Conservation (phyloP, 2,113 vertebrate genomes). For the Hemiscyllium ocellatum region DNA sequence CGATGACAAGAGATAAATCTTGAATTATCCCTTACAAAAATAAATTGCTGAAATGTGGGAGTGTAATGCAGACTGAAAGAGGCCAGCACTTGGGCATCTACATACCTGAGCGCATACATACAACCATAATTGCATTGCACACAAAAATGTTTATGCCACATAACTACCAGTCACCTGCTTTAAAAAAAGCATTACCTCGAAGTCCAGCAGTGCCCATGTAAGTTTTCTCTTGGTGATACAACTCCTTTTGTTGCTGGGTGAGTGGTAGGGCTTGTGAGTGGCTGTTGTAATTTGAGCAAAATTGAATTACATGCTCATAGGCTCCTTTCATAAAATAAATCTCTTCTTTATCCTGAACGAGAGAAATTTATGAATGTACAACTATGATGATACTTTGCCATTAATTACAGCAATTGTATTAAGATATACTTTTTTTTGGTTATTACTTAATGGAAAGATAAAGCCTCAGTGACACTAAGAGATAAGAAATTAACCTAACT, state of each 20-base stretch:
- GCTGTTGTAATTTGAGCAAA: conserved; percentile 78
- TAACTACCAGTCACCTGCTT: background rate
- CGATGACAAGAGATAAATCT: background rate
- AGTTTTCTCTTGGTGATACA: conserved; percentile 83
- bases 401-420: background rate
- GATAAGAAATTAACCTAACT: background rate
- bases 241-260: conserved; percentile 76
- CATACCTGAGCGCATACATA: too few relatives aligned
- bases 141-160: background rate
- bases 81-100: background rate
- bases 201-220: conserved; percentile 88
- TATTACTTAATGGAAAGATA: background rate
- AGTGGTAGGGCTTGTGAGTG: conserved; percentile 67
- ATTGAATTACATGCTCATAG: conserved; percentile 84
- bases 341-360: conserved; percentile 72
- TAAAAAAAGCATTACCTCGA: conserved; percentile 62
- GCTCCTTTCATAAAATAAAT: conserved; percentile 90
- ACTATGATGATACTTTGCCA: conserved; percentile 38
- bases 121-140: background rate
- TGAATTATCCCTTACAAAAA: background rate
- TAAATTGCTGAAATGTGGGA: background rate
- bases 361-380: conserved; percentile 34
- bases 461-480: background rate
- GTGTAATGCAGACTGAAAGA: background rate
- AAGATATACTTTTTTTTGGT: background rate